Evolutionary conservation across 2,113 vertebrate species (phyloP).

Genomic region (Xiphophorus couchianus): DNA sequence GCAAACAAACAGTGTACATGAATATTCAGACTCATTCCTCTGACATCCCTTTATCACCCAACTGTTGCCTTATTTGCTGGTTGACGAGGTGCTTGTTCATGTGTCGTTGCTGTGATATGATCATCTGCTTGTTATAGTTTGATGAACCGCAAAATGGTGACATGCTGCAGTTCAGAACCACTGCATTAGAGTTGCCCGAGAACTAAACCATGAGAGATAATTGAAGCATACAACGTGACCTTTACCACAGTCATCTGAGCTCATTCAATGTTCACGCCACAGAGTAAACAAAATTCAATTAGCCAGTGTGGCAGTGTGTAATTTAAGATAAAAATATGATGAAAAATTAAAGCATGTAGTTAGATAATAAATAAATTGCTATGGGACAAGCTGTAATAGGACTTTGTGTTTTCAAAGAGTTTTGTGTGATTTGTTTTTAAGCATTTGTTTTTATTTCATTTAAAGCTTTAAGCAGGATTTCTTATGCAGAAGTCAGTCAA

Average conservation of each 20-base stretch:
- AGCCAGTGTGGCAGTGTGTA: conserved; percentile 13
- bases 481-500: no score
- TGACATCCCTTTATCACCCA: neutral
- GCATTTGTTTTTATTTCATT: neutral
- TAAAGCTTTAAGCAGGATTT: no score
- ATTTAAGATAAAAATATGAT: neutral
- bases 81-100: neutral
- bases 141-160: neutral
- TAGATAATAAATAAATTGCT: neutral
- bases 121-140: neutral
- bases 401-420: neutral
- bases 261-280: conserved; percentile 1
- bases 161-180: neutral
- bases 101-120: neutral
- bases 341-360: neutral
- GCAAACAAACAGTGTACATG: neutral
- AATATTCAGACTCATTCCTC: neutral
- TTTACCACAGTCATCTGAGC: conserved; percentile 29
- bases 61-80: neutral
- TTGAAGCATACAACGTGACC: conserved; percentile 40
- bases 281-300: conserved; percentile 23
- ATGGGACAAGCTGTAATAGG: neutral
- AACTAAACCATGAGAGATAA: conserved; percentile 14
- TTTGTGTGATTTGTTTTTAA: neutral
- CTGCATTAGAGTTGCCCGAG: neutral